Conservation (phyloP, 1,140 invertebrate species). For the Drosophila lowei region DNA sequence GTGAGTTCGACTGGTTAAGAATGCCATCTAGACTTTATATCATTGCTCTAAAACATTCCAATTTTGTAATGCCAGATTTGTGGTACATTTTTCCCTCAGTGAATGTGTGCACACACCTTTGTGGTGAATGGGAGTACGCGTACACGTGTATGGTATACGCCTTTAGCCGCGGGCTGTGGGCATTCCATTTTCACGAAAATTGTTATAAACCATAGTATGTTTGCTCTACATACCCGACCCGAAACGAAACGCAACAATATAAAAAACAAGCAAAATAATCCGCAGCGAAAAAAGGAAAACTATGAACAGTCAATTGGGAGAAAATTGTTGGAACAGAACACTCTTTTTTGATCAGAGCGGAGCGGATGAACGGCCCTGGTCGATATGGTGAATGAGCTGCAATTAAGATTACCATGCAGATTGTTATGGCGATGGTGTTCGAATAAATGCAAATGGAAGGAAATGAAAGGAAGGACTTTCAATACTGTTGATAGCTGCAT, state of each 20-base stretch:
- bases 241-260: conserved; percentile 32
- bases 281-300: conserved; percentile 12
- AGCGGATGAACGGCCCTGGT: conserved; percentile 14
- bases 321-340: conserved; percentile 24
- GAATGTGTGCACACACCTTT: not conserved
- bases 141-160: conserved; percentile 17
- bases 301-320: conserved; percentile 33
- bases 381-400: conserved; percentile 19
- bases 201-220: conserved; percentile 57
- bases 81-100: no score
- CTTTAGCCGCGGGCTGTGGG: conserved; percentile 53
- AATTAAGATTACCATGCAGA: conserved; percentile 23
- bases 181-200: conserved; percentile 72
- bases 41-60: no score
- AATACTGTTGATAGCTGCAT: no score
- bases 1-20: not conserved
- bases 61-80: no score
- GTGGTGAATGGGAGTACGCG: not conserved
- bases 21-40: no score
- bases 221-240: conserved; percentile 40
- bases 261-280: conserved; percentile 26
- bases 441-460: not conserved
- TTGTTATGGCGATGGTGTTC: not conserved
- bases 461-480: not conserved
- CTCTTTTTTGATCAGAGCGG: conserved; percentile 2